Conservation (phyloP, 2,113 vertebrate species). For the Halcyon senegalensis region DNA sequence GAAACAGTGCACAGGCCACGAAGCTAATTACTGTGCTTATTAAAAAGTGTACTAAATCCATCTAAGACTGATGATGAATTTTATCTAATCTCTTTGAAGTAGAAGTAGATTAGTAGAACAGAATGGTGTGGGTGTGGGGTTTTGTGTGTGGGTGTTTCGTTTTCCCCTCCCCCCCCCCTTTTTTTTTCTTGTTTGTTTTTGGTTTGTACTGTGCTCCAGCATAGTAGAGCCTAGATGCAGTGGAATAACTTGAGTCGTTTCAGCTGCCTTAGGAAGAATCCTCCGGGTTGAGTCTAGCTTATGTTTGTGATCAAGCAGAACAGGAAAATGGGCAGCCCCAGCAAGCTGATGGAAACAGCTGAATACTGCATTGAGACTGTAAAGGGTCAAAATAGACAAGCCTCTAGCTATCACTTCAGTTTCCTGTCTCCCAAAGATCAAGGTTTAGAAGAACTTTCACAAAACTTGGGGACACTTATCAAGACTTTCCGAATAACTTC, state of each 20-base stretch:
- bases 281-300: not conserved
- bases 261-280: not conserved
- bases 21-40: not conserved
- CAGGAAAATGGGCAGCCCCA: not conserved
- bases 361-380: accelerated
- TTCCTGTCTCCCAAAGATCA: not conserved
- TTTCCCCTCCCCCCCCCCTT: no score
- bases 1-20: not conserved
- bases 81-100: not conserved
- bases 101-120: not conserved
- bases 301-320: not conserved
- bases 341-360: not conserved
- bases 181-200: not conserved
- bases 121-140: not conserved
- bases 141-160: no score
- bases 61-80: not conserved
- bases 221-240: not conserved
- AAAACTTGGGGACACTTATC: not conserved
- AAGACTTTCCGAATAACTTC: not conserved
- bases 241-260: not conserved
- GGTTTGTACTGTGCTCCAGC: not conserved
- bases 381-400: not conserved
- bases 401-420: not conserved
- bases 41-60: not conserved
- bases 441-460: not conserved